Conservation (phyloP, 2,113 vertebrate species). For the Trinectes maculatus region DNA sequence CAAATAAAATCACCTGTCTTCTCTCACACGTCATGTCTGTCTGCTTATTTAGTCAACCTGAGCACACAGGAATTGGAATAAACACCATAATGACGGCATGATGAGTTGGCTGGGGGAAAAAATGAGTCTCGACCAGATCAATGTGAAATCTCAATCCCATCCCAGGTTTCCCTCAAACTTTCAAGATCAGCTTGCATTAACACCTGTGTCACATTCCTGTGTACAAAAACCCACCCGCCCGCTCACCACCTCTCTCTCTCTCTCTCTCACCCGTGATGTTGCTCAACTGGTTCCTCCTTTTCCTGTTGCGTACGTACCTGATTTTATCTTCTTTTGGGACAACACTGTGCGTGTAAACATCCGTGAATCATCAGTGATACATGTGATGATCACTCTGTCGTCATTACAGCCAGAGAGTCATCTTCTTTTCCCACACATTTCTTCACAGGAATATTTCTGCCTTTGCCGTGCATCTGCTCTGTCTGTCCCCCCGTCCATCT, state of each 20-base stretch:
- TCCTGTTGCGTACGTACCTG: slow-evolving; percentile 1
- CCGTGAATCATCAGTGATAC: slow-evolving; percentile 47
- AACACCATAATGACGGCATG: slow-evolving; percentile 5
- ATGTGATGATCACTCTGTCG: not conserved
- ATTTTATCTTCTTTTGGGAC: slow-evolving; percentile 29
- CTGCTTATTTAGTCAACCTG: slow-evolving; percentile 5
- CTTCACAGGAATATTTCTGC: not conserved
- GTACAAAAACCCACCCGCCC: slow-evolving; percentile 3
- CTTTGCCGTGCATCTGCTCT: not conserved
- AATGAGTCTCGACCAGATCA: not conserved
- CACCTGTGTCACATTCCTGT: slow-evolving; percentile 4
- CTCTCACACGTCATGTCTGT: too few relatives aligned
- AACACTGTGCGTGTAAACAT: slow-evolving; percentile 39
- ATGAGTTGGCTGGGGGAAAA: not conserved
- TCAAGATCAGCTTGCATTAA: slow-evolving; percentile 21
- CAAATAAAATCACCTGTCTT: too few relatives aligned
- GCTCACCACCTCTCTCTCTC: not conserved
- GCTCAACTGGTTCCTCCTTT: slow-evolving; percentile 46
- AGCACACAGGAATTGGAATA: slow-evolving; percentile 7
- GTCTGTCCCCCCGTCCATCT: not conserved
- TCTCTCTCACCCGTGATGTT: slow-evolving; percentile 11
- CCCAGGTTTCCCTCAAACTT: not conserved
- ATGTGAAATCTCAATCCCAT: not conserved
- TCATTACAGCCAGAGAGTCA: not conserved
- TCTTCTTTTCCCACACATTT: not conserved